These are phyloP conservation scores for Malurus alboscapulatus DNA, from an alignment of 2,113 vertebrate genomes.

Conservation along the genomic window DNA sequence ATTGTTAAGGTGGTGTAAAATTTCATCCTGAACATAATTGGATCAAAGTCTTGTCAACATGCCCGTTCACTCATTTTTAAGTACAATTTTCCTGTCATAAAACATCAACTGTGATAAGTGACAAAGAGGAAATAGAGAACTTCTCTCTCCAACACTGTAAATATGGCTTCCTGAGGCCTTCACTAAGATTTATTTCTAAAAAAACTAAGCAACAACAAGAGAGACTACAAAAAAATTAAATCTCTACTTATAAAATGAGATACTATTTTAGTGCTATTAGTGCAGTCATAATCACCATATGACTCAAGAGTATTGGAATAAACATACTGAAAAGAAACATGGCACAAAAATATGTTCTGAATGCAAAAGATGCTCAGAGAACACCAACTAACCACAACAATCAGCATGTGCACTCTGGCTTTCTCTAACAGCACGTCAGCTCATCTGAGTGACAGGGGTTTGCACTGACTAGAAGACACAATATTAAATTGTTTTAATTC, in stretches of 20 bases:
- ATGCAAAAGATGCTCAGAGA: not conserved
- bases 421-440: not conserved
- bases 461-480: not conserved
- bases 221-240: not conserved
- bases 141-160: not conserved
- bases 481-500: not conserved
- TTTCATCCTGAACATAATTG: not conserved
- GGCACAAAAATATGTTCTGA: not conserved
- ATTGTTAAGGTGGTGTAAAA: not conserved
- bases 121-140: not conserved
- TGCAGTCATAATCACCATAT: not conserved
- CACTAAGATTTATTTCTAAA: not conserved
- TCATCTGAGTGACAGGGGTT: not conserved
- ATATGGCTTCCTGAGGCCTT: not conserved
- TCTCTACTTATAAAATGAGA: not conserved
- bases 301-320: not conserved
- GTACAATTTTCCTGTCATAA: not conserved
- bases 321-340: not conserved
- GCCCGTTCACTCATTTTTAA: not conserved
- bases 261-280: not conserved
- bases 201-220: not conserved
- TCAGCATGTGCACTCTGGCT: accelerated
- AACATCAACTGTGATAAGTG: not conserved
- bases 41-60: not conserved
- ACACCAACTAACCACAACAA: not conserved